These are phyloP conservation scores for Bufo bufo DNA, from an alignment of 2,113 vertebrate genomes.

Conservation along the genomic window DNA sequence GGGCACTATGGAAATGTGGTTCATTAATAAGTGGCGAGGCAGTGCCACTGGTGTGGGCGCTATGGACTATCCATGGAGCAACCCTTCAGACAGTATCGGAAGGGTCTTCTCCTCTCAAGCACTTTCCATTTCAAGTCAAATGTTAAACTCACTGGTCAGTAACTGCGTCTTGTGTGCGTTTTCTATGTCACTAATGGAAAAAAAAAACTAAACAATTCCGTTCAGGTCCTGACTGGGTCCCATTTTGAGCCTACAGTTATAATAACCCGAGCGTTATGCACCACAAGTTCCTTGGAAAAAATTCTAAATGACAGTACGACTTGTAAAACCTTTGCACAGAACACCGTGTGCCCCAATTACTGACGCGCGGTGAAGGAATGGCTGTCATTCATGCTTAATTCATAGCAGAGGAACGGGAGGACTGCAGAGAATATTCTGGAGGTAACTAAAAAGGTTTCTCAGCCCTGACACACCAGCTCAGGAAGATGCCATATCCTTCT, in stretches of 20 bases:
- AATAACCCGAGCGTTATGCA: conserved; percentile 16
- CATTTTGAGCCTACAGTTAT: neutral
- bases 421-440: neutral
- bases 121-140: neutral
- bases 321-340: neutral
- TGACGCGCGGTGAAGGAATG: neutral
- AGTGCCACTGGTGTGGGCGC: neutral
- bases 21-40: too few species aligned
- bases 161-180: conserved; percentile 14
- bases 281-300: conserved; percentile 2
- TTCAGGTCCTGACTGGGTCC: conserved; percentile 18
- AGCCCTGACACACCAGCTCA: neutral
- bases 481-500: neutral
- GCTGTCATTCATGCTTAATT: conserved; percentile 28
- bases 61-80: neutral
- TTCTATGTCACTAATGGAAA: conserved; percentile 28
- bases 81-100: neutral
- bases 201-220: conserved; percentile 18
- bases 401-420: neutral
- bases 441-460: neutral
- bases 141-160: conserved; percentile 4
- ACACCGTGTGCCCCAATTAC: conserved; percentile 22
- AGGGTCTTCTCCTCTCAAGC: neutral
- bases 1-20: neutral
- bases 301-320: conserved; percentile 18